A percentile compares a stretch with the other conserved stretches of the same genome.
These are phyloP conservation scores for Papilio dardanus DNA, from an alignment of 1,140 invertebrate genomes.

Conservation along the genomic window DNA sequence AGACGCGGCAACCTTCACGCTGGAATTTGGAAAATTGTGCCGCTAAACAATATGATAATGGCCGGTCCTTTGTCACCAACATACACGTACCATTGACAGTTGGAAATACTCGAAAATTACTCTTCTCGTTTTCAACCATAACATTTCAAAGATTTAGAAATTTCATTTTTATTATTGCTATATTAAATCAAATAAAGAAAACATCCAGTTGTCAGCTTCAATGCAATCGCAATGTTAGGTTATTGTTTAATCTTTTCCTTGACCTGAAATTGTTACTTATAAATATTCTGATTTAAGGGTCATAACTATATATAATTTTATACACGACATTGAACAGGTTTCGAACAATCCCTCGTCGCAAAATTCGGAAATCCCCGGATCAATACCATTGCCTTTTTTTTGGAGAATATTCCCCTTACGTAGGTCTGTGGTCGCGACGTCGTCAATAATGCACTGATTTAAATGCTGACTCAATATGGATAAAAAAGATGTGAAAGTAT, in stretches of 20 bases:
- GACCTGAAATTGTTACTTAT: background rate
- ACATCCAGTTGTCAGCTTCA: too few relatives aligned
- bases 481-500: background rate
- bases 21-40: constrained; percentile 69
- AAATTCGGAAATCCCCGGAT: constrained; percentile 18
- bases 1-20: constrained; percentile 63
- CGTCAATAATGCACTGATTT: background rate
- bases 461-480: background rate
- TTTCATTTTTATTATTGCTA: background rate
- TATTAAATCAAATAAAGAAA: too few relatives aligned
- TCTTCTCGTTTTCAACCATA: constrained; percentile 3
- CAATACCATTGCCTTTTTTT: constrained; percentile 12
- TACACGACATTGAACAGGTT: background rate
- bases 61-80: constrained; percentile 45
- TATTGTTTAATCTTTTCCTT: background rate
- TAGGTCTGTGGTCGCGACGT: background rate
- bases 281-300: background rate
- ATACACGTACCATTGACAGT: constrained; percentile 44
- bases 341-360: background rate
- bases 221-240: too few relatives aligned
- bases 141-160: background rate
- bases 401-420: background rate
- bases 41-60: constrained; percentile 53
- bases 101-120: constrained; percentile 36
- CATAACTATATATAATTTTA: too few relatives aligned